Evolutionary conservation across 2,797 vertebrate species (phyloP).

Genomic region (Tangara arthus): DNA sequence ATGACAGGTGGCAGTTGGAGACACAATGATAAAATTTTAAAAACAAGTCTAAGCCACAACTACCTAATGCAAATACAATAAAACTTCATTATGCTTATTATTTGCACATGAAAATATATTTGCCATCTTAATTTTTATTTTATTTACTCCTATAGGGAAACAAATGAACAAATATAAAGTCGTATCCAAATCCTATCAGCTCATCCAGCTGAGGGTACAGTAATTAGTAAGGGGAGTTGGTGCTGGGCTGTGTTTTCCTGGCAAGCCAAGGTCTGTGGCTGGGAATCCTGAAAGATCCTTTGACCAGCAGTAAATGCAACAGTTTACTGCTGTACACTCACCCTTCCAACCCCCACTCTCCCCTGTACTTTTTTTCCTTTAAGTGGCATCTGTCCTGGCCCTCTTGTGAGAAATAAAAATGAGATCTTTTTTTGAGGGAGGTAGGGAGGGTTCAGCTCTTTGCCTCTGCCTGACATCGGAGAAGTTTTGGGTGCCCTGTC

Average conservation of each 20-base stretch:
- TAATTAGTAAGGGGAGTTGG: neutral
- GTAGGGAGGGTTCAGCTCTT: neutral
- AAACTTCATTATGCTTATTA: too few relatives aligned
- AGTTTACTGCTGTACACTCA: too few relatives aligned
- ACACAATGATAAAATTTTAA: too few relatives aligned
- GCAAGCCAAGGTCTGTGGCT: neutral
- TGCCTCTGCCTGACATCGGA: neutral
- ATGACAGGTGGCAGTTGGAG: neutral
- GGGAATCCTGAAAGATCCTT: neutral
- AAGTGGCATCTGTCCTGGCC: neutral
- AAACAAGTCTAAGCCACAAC: too few relatives aligned
- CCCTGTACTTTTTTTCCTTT: neutral
- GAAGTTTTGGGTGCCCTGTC: neutral
- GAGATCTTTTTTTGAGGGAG: neutral
- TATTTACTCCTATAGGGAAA: too few relatives aligned
- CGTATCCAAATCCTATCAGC: neutral
- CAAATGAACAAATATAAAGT: neutral
- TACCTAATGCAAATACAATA: too few relatives aligned
- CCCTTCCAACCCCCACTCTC: rapidly evolving
- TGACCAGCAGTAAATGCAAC: neutral
- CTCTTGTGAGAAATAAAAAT: neutral
- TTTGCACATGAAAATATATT: too few relatives aligned
- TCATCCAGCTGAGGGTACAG: neutral
- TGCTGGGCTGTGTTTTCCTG: neutral
- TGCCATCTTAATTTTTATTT: too few relatives aligned